These are phyloP conservation scores for Meliscaeva auricollis DNA, from an alignment of 2,888 invertebrate species.

Conservation along the genomic window DNA sequence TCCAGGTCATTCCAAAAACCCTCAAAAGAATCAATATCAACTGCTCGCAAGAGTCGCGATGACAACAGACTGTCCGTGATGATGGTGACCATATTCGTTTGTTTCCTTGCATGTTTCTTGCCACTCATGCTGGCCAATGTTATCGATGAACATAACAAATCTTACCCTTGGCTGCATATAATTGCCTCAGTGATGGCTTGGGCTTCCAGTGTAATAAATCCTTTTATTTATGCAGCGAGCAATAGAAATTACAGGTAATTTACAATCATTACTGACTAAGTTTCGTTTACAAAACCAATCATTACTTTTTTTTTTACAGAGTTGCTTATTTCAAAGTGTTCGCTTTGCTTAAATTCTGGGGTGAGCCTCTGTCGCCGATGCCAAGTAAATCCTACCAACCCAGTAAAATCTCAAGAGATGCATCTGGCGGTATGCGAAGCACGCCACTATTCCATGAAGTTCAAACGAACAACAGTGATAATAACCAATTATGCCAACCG, in stretches of 20 bases:
- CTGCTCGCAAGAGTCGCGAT: conserved; percentile 85
- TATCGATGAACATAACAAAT: conserved; percentile 90
- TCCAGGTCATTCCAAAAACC: conserved; percentile 80
- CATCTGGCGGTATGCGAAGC: conserved; percentile 81
- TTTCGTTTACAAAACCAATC: background rate
- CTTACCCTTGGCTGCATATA: conserved; percentile 91
- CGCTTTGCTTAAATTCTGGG: conserved; percentile 83
- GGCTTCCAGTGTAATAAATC: conserved; percentile 95
- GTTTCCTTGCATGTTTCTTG: conserved; percentile 93
- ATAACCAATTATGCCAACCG: conserved; percentile 81
- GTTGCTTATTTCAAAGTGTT: conserved; percentile 83
- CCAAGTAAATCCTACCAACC: conserved; percentile 83
- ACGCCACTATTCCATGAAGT: conserved; percentile 82
- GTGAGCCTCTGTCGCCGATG: conserved; percentile 83
- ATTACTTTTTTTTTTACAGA: conserved; percentile 73
- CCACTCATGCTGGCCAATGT: conserved; percentile 96
- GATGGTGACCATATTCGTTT: conserved; percentile 94
- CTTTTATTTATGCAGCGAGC: conserved; percentile 95
- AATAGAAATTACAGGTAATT: conserved; percentile 90
- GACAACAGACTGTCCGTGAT: conserved; percentile 92
- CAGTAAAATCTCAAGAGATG: conserved; percentile 83
- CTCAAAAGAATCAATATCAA: conserved; percentile 78
- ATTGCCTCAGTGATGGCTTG: conserved; percentile 94
- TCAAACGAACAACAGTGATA: conserved; percentile 80
- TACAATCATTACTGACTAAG: background rate